Evolutionary conservation across 2,888 invertebrate genomes (phyloP), one percentile per base, ranked within the genome.

Genomic region (Dasypogon diadema): DNA sequence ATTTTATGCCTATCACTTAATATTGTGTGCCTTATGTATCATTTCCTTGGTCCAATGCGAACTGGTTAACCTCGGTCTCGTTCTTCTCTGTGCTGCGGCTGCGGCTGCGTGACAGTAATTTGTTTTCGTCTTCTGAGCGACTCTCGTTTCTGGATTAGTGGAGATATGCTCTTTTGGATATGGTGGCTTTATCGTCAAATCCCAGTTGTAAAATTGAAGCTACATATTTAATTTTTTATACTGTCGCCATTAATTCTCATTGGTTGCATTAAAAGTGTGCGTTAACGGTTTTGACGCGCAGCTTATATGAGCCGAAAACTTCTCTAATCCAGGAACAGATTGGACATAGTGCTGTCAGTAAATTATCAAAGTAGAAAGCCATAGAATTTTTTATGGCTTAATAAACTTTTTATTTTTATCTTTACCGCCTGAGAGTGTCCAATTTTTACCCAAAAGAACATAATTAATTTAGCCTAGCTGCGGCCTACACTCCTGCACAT

Each of bases 221-320:
- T 12, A 46, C n/a, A n/a, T n/a, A 65, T 65, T 65, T 65, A 48
- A 65, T 65, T 60, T 46, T 65, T 46, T 65, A 65, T 48, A 21
- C 42, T 42, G 48, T 37, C 26, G 26, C 48, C 46, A 65, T 65
- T 65, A 65, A 46, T 65, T 18, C 18, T n/a, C 42, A 42, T 42
- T n/a, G n/a, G n/a, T 3, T 42, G 42, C 42, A 42, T 42, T 6
- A 42, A 6, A 42, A 42, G 42, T 12, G 42, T 42, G 42, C n/a
- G 42, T 12, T 42, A 42, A 42, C 42, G 42, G 42, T 42, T 42
- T 12, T 12, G 2, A 42, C 42, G 42, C 42, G 2, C 42, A 42
- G 6, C n/a, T n/a, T 42, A 1, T 42, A 42, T 42, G 12, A n/a
- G 42, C 30, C 30, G 30, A 30, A 30, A 30, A 12, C 10, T 42